Evolutionary conservation across 2,888 invertebrate species (phyloP), one percentile per base, ranked within the genome.

Genomic region (Argyresthia albistria): DNA sequence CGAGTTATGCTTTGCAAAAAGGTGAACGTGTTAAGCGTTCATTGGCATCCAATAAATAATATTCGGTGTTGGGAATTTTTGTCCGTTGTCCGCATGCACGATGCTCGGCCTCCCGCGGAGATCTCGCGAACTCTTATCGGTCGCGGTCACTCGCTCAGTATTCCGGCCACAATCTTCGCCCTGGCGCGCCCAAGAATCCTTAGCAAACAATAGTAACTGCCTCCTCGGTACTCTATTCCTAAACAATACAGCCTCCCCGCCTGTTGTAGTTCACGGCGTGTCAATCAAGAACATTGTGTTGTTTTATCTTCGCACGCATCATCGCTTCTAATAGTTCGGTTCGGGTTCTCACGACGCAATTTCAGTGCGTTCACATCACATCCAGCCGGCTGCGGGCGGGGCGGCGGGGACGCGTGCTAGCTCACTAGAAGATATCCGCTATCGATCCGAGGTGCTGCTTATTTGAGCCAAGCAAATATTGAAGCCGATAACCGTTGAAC

Each of bases 31-130:
- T 79, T 69, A 61, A 74, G 76, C 78, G 80, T 80, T 80, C 80
- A 69, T 78, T 80, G 80, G 72, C 81, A 73, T 77, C 76, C 80
- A 81, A 84, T 80, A 80, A 82, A 83, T 78, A 76, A 78, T 73
- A 69, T 76, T 25, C 25, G 61, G 60, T 65, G 73, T 79, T 73
- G 59, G 77, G 79, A 78, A 78, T 82, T 79, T 79, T 67, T 72
- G 73, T 48, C 35, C 47, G 45, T 39, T 39, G 46, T 50, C 61
- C 66, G 67, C 58, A 72, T 66, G 64, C 25, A 25, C 25, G 25
- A 25, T 25, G 25, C 25, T 25, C 64, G 80, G 71, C 79, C 83
- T 76, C 83, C 83, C 78, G 81, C 81, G 62, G 80, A 75, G 82
- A 70, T 68, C 70, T 71, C 73, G 68, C 79, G 76, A 80, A 81